A percentile compares a stretch with the other conserved stretches of the same genome.
Conservation (phyloP, 2,113 vertebrate genomes). For the Varanus komodoensis region DNA sequence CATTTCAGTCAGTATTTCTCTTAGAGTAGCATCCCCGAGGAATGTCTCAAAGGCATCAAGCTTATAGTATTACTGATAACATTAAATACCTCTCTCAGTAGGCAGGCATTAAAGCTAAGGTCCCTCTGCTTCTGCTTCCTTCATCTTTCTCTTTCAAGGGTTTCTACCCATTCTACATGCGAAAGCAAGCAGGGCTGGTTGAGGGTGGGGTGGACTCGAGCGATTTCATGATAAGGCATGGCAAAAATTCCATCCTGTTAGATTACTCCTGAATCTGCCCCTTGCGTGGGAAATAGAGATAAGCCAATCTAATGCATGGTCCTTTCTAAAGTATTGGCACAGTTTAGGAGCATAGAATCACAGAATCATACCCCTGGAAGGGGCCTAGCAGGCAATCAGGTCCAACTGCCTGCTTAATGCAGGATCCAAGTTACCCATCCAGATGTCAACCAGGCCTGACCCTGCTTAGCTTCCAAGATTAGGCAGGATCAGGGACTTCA, state of each 20-base stretch:
- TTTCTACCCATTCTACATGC: conserved; percentile 31
- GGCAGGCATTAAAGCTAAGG: conserved; percentile 50
- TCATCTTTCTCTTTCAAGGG: conserved; percentile 36
- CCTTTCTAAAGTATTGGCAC: not conserved
- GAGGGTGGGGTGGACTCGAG: not conserved
- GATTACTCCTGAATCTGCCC: not conserved
- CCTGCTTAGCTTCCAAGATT: too few relatives aligned
- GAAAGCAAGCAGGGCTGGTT: conserved; percentile 15
- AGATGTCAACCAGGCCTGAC: too few relatives aligned
- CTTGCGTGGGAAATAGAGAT: not conserved
- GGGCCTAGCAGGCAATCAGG: too few relatives aligned
- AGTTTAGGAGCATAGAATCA: not conserved
- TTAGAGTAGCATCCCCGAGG: conserved; percentile 42
- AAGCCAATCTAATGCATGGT: not conserved
- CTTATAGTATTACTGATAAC: conserved; percentile 50
- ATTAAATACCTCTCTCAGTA: conserved; percentile 56
- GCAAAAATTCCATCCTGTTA: conserved; percentile 7
- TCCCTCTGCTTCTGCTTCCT: conserved; percentile 33
- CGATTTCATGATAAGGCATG: conserved; percentile 35
- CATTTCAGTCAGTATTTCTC: conserved; percentile 57
- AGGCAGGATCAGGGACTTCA: too few relatives aligned
- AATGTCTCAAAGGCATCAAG: conserved; percentile 52
- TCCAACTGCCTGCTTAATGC: too few relatives aligned
- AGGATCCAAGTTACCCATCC: too few relatives aligned
- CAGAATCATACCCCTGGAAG: too few relatives aligned